Evolutionary conservation across 2,888 invertebrate genomes (phyloP).

Genomic region (Elegia similella): DNA sequence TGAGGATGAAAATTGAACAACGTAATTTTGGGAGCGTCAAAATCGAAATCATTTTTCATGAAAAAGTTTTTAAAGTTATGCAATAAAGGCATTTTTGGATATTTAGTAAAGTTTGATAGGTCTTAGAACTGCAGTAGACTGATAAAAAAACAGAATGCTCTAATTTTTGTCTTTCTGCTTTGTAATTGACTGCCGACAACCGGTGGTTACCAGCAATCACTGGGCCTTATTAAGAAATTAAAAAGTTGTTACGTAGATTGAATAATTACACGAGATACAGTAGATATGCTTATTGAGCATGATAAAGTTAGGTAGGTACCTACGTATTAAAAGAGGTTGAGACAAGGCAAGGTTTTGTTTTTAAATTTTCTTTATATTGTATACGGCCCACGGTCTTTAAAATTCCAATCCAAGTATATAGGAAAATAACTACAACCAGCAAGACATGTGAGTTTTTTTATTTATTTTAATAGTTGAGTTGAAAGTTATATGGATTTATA

Average conservation of each 20-base stretch:
- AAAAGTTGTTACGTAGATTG: conserved; percentile 11
- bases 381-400: too few species aligned
- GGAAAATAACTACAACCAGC: too few species aligned
- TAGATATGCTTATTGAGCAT: neutral
- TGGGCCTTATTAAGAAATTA: conserved; percentile 5
- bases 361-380: too few species aligned
- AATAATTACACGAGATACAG: neutral
- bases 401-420: too few species aligned
- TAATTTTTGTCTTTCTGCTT: neutral
- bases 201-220: conserved; percentile 1
- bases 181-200: neutral
- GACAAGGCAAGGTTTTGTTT: too few species aligned
- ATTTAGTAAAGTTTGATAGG: neutral
- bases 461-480: too few species aligned
- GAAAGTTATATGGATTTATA: too few species aligned
- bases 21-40: conserved; percentile 38
- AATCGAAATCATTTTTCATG: conserved; percentile 42
- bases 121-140: neutral
- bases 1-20: conserved; percentile 58
- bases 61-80: conserved; percentile 37
- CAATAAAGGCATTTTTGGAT: conserved; percentile 31
- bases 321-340: too few species aligned
- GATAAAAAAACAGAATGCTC: neutral
- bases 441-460: too few species aligned
- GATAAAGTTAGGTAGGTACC: neutral